phyloP scores from a whole-genome alignment of 2,113 vertebrate species.

The Dasyprocta punctata region DNA sequence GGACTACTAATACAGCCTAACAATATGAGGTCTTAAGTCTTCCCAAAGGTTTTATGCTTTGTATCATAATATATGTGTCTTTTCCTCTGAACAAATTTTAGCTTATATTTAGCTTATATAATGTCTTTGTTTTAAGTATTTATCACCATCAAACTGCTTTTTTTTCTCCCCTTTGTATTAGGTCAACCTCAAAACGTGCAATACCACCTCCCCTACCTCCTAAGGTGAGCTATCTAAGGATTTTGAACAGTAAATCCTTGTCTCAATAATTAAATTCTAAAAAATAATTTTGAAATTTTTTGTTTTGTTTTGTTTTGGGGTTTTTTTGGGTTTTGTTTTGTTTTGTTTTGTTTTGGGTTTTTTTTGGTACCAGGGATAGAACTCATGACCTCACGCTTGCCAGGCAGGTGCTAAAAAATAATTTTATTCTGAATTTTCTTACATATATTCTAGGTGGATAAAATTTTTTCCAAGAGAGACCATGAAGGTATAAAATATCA shows the following conservation, averaged over 20 bases:
- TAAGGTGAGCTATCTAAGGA: constrained; percentile 89
- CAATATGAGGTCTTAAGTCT: neutral
- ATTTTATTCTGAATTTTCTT: constrained; percentile 19
- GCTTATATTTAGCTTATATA: neutral
- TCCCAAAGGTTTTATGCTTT: neutral
- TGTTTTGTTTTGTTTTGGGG: no score
- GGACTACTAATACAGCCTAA: neutral
- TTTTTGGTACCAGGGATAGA: no score
- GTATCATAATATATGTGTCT: neutral
- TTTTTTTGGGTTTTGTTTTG: no score
- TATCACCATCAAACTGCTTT: constrained; percentile 48
- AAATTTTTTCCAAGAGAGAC: neutral
- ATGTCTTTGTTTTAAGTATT: neutral
- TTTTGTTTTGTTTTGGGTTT: no score
- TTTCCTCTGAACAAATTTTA: constrained; percentile 30
- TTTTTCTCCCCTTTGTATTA: constrained; percentile 79
- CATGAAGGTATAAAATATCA: constrained; percentile 38
- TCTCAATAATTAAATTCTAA: constrained; percentile 50
- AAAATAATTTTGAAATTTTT: constrained; percentile 17
- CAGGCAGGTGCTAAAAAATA: neutral
- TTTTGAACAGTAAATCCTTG: constrained; percentile 41
- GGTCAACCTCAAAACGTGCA: constrained; percentile 93
- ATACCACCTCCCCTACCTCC: constrained; percentile 95
- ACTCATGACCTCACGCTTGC: no score
- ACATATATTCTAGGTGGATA: constrained; percentile 49